Evolutionary conservation across 2,113 vertebrate species (phyloP).

Genomic region (Rhea americana): DNA sequence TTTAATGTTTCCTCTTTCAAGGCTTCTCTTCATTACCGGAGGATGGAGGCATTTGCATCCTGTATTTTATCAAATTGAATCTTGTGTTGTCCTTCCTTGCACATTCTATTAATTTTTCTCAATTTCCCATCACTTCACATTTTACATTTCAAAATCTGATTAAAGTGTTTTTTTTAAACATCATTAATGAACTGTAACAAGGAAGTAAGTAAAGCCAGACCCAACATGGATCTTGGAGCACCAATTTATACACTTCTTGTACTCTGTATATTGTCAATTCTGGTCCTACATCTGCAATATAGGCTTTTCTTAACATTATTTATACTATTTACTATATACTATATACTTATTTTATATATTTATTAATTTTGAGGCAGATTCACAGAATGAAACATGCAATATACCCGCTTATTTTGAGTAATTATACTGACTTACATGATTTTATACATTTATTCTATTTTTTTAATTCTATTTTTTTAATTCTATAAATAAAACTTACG

Average conservation of each 20-base stretch:
- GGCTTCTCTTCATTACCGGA: neutral
- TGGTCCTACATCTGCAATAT: neutral
- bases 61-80: slow-evolving; percentile 7
- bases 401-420: neutral
- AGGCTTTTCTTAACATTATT: neutral
- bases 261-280: slow-evolving; percentile 42
- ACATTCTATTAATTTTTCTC: slow-evolving; percentile 33
- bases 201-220: slow-evolving; percentile 58
- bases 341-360: too few relatives aligned
- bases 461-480: neutral
- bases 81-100: neutral
- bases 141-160: slow-evolving; percentile 49
- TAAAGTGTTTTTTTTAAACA: slow-evolving; percentile 40
- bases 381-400: neutral
- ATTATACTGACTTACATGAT: neutral
- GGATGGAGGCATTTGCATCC: neutral
- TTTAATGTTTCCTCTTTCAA: neutral
- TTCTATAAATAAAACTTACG: neutral
- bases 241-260: slow-evolving; percentile 2
- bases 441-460: neutral
- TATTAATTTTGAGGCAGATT: neutral
- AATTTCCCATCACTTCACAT: slow-evolving; percentile 45
- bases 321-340: neutral
- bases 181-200: slow-evolving; percentile 49
- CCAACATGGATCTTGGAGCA: slow-evolving; percentile 17